phyloP scores from a whole-genome alignment of 2,113 vertebrate species.

The Psittacus erithacus region DNA sequence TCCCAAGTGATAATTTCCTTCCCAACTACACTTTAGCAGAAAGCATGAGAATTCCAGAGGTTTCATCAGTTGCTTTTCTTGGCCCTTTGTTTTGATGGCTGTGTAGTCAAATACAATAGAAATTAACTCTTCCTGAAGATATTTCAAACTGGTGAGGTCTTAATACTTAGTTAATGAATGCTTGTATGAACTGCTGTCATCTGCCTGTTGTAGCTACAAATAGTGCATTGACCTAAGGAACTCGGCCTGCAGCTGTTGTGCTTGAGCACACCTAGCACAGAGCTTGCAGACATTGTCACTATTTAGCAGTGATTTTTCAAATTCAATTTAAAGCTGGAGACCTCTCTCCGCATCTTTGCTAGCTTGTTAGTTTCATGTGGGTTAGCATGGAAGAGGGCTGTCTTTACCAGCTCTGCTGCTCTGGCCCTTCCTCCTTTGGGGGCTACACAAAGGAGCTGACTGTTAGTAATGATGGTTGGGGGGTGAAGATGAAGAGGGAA shows the following conservation, averaged over 20 bases:
- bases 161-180: neutral
- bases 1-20: neutral
- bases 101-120: neutral
- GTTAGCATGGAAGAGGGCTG: accelerated
- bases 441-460: slow-evolving; percentile 5
- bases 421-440: neutral
- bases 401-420: neutral
- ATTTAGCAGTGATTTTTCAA: neutral
- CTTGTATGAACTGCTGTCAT: neutral
- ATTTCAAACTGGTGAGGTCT: neutral
- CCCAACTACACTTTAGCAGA: neutral
- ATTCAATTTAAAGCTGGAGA: neutral
- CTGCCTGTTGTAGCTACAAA: accelerated
- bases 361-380: neutral
- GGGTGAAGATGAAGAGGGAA: neutral
- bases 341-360: neutral
- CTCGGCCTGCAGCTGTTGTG: neutral
- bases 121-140: neutral
- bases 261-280: neutral
- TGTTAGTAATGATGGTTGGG: neutral
- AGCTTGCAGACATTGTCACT: neutral
- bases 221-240: neutral
- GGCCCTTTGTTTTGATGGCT: neutral
- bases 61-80: neutral
- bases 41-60: neutral